phyloP scores from a whole-genome alignment of 2,113 vertebrate species.

The Toxotes jaculatrix region DNA sequence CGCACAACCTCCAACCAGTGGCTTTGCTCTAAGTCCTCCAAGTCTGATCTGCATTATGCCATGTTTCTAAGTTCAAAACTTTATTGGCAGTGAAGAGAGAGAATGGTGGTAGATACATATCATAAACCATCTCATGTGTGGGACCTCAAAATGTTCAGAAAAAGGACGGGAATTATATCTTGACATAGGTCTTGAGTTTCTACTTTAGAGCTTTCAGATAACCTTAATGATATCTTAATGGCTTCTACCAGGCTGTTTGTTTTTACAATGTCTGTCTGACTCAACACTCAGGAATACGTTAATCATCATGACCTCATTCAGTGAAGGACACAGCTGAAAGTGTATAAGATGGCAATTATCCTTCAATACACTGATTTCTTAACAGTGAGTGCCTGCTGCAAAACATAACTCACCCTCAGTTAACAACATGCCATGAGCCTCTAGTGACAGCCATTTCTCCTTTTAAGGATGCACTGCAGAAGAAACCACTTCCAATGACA shows the following conservation, averaged over 20 bases:
- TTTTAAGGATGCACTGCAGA: slow-evolving; percentile 65
- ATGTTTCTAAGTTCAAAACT: not conserved
- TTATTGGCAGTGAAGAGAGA: not conserved
- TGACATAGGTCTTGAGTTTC: not conserved
- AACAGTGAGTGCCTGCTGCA: slow-evolving; percentile 7
- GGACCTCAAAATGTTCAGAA: not conserved
- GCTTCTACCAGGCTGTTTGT: slow-evolving; percentile 4
- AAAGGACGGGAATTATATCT: not conserved
- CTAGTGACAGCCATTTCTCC: slow-evolving; percentile 53
- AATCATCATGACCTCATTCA: slow-evolving; percentile 39
- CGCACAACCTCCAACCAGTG: not conserved
- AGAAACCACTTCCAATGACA: not conserved
- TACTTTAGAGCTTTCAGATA: not conserved
- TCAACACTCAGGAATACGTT: slow-evolving; percentile 43
- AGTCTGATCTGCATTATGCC: not conserved
- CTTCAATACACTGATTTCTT: slow-evolving; percentile 45
- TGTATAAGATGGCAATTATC: slow-evolving; percentile 10
- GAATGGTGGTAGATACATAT: not conserved
- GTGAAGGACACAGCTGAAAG: slow-evolving; percentile 27
- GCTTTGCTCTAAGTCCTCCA: slow-evolving; percentile 3
- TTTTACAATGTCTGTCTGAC: slow-evolving; percentile 43
- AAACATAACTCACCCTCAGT: slow-evolving; percentile 23
- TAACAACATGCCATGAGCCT: slow-evolving; percentile 33
- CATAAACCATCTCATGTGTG: not conserved
- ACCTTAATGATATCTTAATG: not conserved